These are phyloP conservation scores for Lasiurus cinereus DNA, from an alignment of 2,113 vertebrate species.

Conservation along the genomic window DNA sequence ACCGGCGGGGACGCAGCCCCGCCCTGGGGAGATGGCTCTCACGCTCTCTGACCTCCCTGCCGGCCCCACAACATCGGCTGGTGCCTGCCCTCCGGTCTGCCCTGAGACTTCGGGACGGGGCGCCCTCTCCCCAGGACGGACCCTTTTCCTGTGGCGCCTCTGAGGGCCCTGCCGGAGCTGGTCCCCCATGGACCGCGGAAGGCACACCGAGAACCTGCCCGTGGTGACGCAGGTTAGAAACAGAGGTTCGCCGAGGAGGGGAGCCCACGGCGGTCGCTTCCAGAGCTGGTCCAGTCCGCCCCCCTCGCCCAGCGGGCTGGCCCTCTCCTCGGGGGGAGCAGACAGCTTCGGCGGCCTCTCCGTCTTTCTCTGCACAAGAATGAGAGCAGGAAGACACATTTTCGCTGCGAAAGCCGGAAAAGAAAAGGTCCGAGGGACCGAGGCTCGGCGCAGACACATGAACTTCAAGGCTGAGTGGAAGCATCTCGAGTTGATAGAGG, in stretches of 20 bases:
- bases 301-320: no score
- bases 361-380: background rate
- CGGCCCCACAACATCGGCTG: fast-evolving
- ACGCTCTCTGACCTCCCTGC: fast-evolving
- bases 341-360: background rate
- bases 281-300: fast-evolving
- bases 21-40: fast-evolving
- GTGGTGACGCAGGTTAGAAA: background rate
- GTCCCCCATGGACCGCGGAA: fast-evolving
- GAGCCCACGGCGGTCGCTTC: background rate
- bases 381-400: background rate
- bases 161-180: background rate
- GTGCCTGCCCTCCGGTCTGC: fast-evolving
- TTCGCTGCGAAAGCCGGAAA: background rate
- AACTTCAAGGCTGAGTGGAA: fast-evolving
- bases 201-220: fast-evolving
- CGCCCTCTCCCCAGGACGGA: background rate
- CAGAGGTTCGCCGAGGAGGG: background rate
- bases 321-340: background rate
- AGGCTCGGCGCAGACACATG: background rate
- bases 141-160: background rate
- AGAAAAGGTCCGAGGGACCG: background rate
- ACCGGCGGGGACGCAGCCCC: fast-evolving
- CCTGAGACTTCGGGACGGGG: background rate
- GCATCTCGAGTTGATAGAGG: fast-evolving